Evolutionary conservation across 2,797 vertebrate species (phyloP).

Genomic region (Mus spretus): DNA sequence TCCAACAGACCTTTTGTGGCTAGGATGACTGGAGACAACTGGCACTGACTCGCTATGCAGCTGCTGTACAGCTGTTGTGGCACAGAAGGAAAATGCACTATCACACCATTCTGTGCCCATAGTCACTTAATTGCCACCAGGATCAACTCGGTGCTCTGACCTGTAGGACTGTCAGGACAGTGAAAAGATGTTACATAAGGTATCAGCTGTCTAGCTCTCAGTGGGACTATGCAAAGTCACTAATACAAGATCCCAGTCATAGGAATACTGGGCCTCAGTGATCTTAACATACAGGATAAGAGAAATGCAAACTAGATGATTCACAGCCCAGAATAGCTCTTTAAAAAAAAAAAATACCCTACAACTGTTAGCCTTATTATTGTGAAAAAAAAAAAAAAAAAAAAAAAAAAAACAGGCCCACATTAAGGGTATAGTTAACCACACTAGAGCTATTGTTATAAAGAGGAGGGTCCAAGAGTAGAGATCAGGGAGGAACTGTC

Average conservation of each 20-base stretch:
- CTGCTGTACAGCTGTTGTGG: not conserved
- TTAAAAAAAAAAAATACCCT: not conserved
- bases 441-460: not conserved
- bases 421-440: constrained; percentile 50
- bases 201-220: not conserved
- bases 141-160: not conserved
- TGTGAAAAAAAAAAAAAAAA: not conserved
- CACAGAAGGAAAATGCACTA: not conserved
- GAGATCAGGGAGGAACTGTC: not conserved
- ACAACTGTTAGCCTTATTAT: not conserved
- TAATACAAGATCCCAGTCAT: not conserved
- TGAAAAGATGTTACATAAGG: not conserved
- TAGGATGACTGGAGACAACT: not conserved
- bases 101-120: not conserved
- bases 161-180: not conserved
- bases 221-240: not conserved
- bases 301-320: constrained; percentile 8
- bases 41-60: not conserved
- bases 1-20: not conserved
- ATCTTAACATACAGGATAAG: constrained; percentile 36
- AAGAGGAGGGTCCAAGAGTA: not conserved
- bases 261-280: not conserved
- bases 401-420: not conserved
- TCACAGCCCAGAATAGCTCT: constrained; percentile 15
- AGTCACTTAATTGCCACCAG: not conserved